A percentile compares a stretch with the other conserved stretches of the same genome.
Conservation (phyloP, 2,113 vertebrate genomes). For the Loxodonta africana region DNA sequence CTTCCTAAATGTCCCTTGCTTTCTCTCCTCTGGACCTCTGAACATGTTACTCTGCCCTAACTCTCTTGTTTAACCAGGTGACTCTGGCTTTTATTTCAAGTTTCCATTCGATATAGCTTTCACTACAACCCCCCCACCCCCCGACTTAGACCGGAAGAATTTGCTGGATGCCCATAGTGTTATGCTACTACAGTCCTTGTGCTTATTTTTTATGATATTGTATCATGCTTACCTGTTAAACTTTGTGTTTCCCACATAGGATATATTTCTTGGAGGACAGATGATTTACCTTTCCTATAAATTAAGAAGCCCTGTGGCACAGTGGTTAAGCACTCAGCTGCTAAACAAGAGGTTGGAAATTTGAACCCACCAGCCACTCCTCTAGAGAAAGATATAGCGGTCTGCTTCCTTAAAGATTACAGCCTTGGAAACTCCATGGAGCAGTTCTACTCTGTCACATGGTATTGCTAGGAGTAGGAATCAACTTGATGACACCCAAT, state of each 20-base stretch:
- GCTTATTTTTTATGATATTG: background rate
- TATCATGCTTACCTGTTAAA: background rate
- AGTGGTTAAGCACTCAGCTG: too few species aligned
- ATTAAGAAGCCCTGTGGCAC: background rate
- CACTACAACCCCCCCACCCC: background rate
- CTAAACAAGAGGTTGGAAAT: too few species aligned
- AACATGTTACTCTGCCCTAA: background rate
- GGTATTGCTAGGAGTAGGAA: too few species aligned
- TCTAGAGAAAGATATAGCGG: too few species aligned
- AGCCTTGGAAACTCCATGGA: too few species aligned
- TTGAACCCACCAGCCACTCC: too few species aligned
- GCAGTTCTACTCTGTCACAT: too few species aligned
- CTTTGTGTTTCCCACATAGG: background rate
- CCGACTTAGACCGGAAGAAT: background rate
- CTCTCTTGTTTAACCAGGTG: background rate
- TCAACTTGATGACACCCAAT: too few species aligned
- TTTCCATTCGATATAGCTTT: background rate
- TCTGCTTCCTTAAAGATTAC: too few species aligned
- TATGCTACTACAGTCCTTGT: background rate
- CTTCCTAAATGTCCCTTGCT: background rate
- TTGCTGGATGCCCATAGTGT: background rate
- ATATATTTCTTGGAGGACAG: background rate
- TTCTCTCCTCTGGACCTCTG: background rate
- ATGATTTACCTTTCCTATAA: slow-evolving; percentile 27
- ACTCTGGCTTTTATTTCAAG: background rate